Evolutionary conservation across 2,113 vertebrate species (phyloP).

Genomic region (Carollia perspicillata): DNA sequence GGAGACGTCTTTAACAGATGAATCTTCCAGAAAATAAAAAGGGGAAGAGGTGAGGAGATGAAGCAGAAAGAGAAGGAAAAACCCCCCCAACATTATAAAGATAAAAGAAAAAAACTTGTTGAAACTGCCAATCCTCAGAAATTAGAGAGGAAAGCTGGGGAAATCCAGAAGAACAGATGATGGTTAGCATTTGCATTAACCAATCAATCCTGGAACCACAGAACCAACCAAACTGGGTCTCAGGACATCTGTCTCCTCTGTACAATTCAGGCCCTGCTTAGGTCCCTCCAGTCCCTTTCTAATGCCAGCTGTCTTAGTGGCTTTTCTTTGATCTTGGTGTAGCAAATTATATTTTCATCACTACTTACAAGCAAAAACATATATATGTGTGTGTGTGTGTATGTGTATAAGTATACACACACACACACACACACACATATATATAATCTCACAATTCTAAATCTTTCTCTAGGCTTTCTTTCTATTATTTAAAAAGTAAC

Average conservation of each 20-base stretch:
- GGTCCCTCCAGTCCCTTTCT: neutral
- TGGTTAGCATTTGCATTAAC: neutral
- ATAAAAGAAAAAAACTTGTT: neutral
- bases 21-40: slow-evolving; percentile 15
- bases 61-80: neutral
- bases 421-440: no score
- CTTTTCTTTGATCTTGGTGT: slow-evolving; percentile 24
- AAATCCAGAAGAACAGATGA: neutral
- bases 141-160: neutral
- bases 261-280: neutral
- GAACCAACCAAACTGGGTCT: neutral
- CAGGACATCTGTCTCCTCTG: neutral
- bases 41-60: neutral
- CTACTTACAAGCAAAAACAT: neutral
- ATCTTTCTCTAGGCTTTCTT: slow-evolving; percentile 15
- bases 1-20: slow-evolving; percentile 48
- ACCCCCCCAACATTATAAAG: neutral
- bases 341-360: slow-evolving; percentile 47
- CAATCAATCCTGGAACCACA: neutral
- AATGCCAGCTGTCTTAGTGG: neutral
- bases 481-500: slow-evolving; percentile 16
- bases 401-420: neutral
- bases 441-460: neutral
- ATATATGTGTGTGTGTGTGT: neutral
- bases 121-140: neutral